Evolutionary conservation across 2,797 vertebrate genomes (phyloP).

Genomic region (Pelodytes ibericus): DNA sequence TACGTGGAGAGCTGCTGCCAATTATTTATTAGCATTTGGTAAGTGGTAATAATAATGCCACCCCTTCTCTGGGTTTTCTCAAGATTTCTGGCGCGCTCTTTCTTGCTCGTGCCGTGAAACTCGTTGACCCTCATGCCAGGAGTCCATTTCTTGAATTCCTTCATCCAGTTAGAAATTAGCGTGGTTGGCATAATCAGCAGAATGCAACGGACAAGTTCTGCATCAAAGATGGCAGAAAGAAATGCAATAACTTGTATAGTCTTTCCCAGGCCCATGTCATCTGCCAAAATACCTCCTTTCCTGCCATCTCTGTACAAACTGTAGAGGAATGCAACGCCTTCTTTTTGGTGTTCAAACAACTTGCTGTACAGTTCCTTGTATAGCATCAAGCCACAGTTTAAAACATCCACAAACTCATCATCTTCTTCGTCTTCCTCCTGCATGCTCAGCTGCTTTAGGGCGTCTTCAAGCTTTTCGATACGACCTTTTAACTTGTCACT

Average conservation of each 20-base stretch:
- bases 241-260: conserved; percentile 93
- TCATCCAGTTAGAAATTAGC: conserved; percentile 86
- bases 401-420: conserved; percentile 82
- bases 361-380: conserved; percentile 82
- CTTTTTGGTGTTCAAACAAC: conserved; percentile 86
- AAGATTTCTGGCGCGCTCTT: conserved; percentile 79
- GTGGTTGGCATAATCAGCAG: conserved; percentile 89
- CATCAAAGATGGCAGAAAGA: conserved; percentile 92
- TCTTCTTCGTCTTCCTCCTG: conserved; percentile 59
- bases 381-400: conserved; percentile 80
- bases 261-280: conserved; percentile 96
- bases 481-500: conserved; percentile 79
- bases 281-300: conserved; percentile 87
- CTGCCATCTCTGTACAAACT: conserved; percentile 74
- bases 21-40: conserved; percentile 90
- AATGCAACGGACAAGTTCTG: conserved; percentile 72
- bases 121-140: conserved; percentile 89
- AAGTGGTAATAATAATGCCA: conserved; percentile 86
- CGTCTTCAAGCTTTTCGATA: conserved; percentile 79
- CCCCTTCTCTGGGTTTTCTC: conserved; percentile 80
- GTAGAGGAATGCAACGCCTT: conserved; percentile 88
- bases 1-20: conserved; percentile 84
- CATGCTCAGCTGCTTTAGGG: conserved; percentile 58
- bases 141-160: conserved; percentile 88
- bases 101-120: conserved; percentile 84